These are phyloP conservation scores for Mus spretus DNA, from an alignment of 2,797 vertebrate genomes.

Conservation along the genomic window DNA sequence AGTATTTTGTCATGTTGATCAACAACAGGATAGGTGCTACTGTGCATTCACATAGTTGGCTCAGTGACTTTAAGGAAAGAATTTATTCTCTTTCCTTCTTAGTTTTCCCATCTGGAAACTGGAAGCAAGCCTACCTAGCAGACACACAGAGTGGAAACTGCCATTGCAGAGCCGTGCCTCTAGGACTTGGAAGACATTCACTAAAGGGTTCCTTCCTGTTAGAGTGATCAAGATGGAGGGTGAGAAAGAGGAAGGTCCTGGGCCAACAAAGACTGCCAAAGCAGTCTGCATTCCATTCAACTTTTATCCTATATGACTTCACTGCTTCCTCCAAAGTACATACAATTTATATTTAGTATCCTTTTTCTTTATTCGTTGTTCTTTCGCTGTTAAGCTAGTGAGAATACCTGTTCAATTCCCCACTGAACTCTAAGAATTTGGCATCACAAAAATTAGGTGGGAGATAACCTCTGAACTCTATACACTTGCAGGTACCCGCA, in stretches of 20 bases:
- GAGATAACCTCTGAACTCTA: not conserved
- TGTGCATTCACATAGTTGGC: not conserved
- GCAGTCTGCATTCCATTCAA: not conserved
- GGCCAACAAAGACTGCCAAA: not conserved
- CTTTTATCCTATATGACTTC: not conserved
- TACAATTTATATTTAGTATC: not conserved
- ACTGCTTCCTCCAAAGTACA: not conserved
- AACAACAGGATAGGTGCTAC: not conserved
- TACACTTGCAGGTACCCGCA: not conserved
- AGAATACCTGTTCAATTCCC: not conserved
- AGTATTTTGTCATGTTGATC: not conserved
- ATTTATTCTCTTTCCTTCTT: not conserved
- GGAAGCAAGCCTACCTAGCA: not conserved
- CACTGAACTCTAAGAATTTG: not conserved
- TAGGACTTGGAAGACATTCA: not conserved
- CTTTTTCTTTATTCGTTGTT: not conserved
- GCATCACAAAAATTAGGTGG: not conserved
- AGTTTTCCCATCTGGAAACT: not conserved
- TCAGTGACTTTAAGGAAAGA: not conserved
- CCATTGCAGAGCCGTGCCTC: not conserved
- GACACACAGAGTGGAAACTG: not conserved
- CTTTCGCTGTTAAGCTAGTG: not conserved
- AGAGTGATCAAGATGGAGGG: not conserved
- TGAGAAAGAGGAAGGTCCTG: not conserved
- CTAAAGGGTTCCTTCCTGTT: not conserved